Percentiles rank a stretch among this genome's conserved stretches.
Conservation (phyloP, 2,888 invertebrate genomes). For the Galeruca laticollis region DNA sequence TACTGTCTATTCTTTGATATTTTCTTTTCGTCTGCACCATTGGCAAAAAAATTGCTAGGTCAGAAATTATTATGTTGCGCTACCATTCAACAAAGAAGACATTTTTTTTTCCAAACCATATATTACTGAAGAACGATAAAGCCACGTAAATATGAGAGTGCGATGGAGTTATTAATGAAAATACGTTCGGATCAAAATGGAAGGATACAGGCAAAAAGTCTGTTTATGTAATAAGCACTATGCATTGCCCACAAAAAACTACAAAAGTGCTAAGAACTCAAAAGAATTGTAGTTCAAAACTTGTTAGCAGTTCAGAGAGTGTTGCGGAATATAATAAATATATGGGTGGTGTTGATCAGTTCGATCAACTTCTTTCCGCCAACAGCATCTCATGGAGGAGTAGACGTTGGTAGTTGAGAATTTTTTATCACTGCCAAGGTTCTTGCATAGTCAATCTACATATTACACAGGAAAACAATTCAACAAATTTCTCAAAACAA, state of each 20-base stretch:
- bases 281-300: conserved; percentile 1
- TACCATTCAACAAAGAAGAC: no score
- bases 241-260: conserved; percentile 11
- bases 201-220: conserved; percentile 11
- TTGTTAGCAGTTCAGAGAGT: conserved; percentile 10
- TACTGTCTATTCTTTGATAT: conserved; percentile 17
- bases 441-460: conserved; percentile 14
- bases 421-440: conserved; percentile 21
- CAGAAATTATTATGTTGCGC: conserved; percentile 5
- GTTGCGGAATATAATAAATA: no score
- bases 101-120: not conserved
- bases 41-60: conserved; percentile 15
- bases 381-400: conserved; percentile 16
- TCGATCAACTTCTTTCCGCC: conserved; percentile 22
- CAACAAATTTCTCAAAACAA: not conserved
- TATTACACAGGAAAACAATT: conserved; percentile 1
- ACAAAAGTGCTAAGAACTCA: conserved; percentile 7
- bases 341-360: conserved; percentile 10
- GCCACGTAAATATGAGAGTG: not conserved
- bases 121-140: not conserved
- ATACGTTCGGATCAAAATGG: no score
- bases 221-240: conserved; percentile 15
- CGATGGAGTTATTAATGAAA: conserved; percentile 2
- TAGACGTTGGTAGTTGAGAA: conserved; percentile 22
- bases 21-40: conserved; percentile 12